A percentile compares a stretch with the other conserved stretches of the same genome.
Conservation (phyloP, 1,140 invertebrate species). For the Dolichoris vasculosae region DNA sequence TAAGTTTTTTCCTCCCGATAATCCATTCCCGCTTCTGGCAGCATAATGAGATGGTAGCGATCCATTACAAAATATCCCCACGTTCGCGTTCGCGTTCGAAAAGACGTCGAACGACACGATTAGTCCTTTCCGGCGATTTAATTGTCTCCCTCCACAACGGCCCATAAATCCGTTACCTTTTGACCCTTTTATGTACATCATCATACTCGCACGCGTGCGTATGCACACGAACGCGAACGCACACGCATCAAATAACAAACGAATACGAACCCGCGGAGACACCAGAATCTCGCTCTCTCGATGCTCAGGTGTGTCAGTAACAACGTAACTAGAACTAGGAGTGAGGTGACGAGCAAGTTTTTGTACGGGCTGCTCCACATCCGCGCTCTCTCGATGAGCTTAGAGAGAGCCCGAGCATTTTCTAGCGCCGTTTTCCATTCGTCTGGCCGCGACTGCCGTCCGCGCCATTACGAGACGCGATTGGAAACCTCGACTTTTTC, state of each 20-base stretch:
- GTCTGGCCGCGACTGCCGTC: background rate
- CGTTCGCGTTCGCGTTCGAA: background rate
- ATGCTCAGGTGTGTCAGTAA: conserved; percentile 22
- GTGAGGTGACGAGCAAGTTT: conserved; percentile 59
- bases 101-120: background rate
- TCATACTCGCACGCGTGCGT: too few species aligned
- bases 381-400: conserved; percentile 30
- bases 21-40: background rate
- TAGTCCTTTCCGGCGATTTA: background rate
- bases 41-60: background rate
- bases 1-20: background rate
- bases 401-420: conserved; percentile 25
- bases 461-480: conserved; percentile 18
- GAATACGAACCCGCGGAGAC: too few species aligned
- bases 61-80: background rate
- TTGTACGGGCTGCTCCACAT: conserved; percentile 43
- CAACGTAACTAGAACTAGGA: conserved; percentile 56
- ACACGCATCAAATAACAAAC: background rate
- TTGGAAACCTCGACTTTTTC: conserved; percentile 9
- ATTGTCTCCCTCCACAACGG: background rate
- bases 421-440: conserved; percentile 16
- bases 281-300: conserved; percentile 16
- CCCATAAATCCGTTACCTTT: conserved; percentile 50
- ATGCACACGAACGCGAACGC: too few species aligned
- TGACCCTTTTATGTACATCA: conserved; percentile 49